These are phyloP conservation scores for Dendroctonus ponderosae DNA, from an alignment of 1,140 invertebrate genomes.

Conservation along the genomic window DNA sequence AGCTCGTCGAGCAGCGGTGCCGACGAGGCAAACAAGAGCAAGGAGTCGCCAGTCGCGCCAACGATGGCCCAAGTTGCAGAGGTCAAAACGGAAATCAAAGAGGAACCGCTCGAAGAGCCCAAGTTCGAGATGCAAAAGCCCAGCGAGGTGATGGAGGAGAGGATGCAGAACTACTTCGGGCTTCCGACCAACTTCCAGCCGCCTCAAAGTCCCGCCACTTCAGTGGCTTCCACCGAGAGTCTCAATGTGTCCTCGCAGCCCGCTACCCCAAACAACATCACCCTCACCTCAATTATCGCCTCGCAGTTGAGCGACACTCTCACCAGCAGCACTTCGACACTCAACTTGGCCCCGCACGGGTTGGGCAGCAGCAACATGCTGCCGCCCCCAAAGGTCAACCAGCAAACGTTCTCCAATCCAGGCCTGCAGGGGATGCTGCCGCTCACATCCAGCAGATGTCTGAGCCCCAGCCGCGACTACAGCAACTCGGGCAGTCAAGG, in stretches of 20 bases:
- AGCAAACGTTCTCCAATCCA: slow-evolving; percentile 67
- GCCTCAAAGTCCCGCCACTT: slow-evolving; percentile 59
- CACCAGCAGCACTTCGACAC: slow-evolving; percentile 57
- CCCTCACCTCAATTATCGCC: slow-evolving; percentile 64
- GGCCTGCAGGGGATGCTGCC: slow-evolving; percentile 61
- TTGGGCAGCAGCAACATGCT: slow-evolving; percentile 63
- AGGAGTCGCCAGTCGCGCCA: slow-evolving; percentile 30
- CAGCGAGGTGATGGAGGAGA: slow-evolving; percentile 37
- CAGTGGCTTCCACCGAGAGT: slow-evolving; percentile 54
- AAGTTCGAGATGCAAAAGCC: slow-evolving; percentile 33
- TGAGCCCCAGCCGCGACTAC: slow-evolving; percentile 69
- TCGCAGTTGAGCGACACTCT: slow-evolving; percentile 64
- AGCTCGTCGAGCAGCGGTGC: slow-evolving; percentile 52
- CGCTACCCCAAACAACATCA: slow-evolving; percentile 62
- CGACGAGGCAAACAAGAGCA: slow-evolving; percentile 52
- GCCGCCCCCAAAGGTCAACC: slow-evolving; percentile 70
- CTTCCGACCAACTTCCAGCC: slow-evolving; percentile 56
- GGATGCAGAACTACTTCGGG: slow-evolving; percentile 55
- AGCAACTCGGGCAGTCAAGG: slow-evolving; percentile 54
- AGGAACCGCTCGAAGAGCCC: slow-evolving; percentile 53
- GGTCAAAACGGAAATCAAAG: slow-evolving; percentile 61
- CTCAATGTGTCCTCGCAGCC: slow-evolving; percentile 56
- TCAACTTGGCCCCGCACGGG: slow-evolving; percentile 53
- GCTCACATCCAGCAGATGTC: slow-evolving; percentile 66
- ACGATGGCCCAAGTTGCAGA: slow-evolving; percentile 37